phyloP scores from a whole-genome alignment of 2,888 invertebrate genomes.

The Homarus gammarus region DNA sequence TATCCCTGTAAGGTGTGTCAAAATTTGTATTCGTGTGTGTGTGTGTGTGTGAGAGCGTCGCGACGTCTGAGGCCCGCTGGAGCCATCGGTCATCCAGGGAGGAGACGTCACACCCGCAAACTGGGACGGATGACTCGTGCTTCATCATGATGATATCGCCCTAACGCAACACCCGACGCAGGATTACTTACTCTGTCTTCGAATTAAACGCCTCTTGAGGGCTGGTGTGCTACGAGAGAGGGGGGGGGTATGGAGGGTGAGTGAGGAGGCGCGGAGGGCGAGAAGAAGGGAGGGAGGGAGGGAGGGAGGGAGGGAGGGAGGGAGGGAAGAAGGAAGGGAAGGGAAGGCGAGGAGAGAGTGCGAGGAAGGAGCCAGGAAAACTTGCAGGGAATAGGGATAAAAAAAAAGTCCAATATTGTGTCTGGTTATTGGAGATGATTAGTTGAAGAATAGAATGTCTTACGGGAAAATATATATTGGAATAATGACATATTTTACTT shows the following conservation, averaged over 20 bases:
- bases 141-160: constrained; percentile 43
- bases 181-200: constrained; percentile 28
- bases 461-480: too few species aligned
- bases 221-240: too few species aligned
- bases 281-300: neutral
- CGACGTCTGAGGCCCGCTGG: neutral
- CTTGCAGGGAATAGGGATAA: too few species aligned
- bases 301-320: too few species aligned
- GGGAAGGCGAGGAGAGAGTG: neutral
- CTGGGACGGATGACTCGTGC: constrained; percentile 21
- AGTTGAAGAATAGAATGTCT: too few species aligned
- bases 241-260: too few species aligned
- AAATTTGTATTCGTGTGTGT: constrained; percentile 16
- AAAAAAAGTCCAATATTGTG: too few species aligned
- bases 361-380: neutral
- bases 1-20: constrained; percentile 10
- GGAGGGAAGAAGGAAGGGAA: neutral
- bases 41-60: neutral
- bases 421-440: too few species aligned
- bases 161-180: neutral
- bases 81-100: constrained; percentile 17
- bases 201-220: constrained; percentile 7
- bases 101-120: constrained; percentile 16
- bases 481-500: too few species aligned
- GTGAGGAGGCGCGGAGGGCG: neutral